Conservation (phyloP, 2,113 vertebrate genomes). For the Ceratotherium simum region DNA sequence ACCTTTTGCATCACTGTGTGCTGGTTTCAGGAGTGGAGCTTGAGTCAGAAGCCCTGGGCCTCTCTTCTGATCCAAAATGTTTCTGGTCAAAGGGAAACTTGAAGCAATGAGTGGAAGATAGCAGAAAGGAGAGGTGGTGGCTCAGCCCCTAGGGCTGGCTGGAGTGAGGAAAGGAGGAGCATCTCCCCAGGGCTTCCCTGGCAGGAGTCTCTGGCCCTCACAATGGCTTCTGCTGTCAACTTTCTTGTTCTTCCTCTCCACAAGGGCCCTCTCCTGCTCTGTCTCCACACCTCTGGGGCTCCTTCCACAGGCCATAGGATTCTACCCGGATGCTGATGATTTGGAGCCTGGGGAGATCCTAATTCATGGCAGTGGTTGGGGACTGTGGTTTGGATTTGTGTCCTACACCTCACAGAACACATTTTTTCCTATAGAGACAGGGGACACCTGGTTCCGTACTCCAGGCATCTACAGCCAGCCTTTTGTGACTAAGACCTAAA, state of each 20-base stretch:
- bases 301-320: background rate
- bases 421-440: background rate
- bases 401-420: background rate
- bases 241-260: background rate
- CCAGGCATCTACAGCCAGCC: background rate
- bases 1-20: background rate
- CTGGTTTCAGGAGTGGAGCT: background rate
- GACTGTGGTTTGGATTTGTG: background rate
- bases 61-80: background rate
- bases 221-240: background rate
- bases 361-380: background rate
- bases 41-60: background rate
- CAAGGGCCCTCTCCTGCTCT: background rate
- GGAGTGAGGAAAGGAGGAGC: background rate
- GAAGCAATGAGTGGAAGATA: background rate
- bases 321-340: background rate
- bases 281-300: background rate
- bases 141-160: background rate
- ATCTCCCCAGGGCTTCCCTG: background rate
- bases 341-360: background rate
- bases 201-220: background rate
- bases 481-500: slow-evolving; percentile 26
- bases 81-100: background rate
- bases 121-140: background rate
- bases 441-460: background rate